Evolutionary conservation across 2,113 vertebrate genomes (phyloP).

Genomic region (Albula glossodonta): DNA sequence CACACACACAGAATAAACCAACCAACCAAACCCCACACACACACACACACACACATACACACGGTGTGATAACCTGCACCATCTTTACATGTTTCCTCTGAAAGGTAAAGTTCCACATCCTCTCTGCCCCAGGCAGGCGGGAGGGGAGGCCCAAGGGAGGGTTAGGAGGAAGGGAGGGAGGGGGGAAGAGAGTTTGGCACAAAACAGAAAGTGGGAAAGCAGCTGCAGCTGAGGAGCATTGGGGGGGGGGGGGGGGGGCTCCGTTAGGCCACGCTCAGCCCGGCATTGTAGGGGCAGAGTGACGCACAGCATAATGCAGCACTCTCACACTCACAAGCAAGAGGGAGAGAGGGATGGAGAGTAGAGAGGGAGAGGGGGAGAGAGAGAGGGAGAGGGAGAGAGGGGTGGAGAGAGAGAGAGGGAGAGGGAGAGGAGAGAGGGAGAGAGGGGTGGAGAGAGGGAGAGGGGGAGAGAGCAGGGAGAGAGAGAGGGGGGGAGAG

Average conservation of each 20-base stretch:
- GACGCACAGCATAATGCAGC: conserved; percentile 5
- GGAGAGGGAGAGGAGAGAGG: background rate
- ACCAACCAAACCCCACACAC: conserved; percentile 15
- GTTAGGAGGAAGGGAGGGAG: background rate
- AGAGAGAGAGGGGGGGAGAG: background rate
- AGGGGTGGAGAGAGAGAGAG: background rate
- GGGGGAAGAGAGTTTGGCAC: background rate
- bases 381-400: background rate
- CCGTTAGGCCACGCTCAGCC: background rate
- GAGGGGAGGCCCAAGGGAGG: background rate
- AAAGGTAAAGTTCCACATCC: background rate
- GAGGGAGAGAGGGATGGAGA: too few species aligned
- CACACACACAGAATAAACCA: conserved; percentile 7
- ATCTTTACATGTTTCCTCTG: background rate
- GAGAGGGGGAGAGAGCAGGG: background rate
- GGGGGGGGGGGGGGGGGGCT: background rate
- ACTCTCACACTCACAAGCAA: background rate
- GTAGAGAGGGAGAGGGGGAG: background rate
- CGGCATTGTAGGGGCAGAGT: conserved; percentile 5
- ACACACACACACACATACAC: conserved; percentile 25
- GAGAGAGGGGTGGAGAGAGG: background rate
- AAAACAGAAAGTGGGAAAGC: background rate
- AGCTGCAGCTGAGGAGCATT: background rate
- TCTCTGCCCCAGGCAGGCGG: conserved; percentile 11
- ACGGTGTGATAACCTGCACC: too few species aligned